Evolutionary conservation across 1,140 invertebrate genomes (phyloP), one percentile per base, ranked within the genome.

Genomic region (Neuroterus valhalla): DNA sequence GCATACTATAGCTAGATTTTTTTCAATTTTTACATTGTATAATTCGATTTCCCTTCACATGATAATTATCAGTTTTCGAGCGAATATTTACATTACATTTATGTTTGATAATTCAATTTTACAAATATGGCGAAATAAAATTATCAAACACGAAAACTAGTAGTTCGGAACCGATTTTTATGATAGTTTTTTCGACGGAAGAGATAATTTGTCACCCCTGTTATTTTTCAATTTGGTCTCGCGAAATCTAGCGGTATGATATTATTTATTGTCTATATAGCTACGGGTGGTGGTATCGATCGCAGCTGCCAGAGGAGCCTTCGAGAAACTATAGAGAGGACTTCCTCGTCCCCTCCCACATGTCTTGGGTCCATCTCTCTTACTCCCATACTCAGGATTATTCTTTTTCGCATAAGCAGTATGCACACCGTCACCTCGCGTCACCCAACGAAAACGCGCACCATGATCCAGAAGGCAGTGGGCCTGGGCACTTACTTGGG

Each of bases 261-360:
- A 80, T 80, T 80, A 80, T 80, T 81, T 77, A 80, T 79, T 79
- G 77, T 80, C 78, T 46, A 69, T 46, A 69, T 79, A 80, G 74
- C 79, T 72, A 75, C 76, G 74, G 79, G 76, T 79, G 81, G 79
- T 79, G 81, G 79, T 79, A 80, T 78, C 68, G 79, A 76, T 72
- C 78, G 75, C 80, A 81, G 78, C 82, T 83, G 80, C 75, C 68
- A 76, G 79, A 38, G 31, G 31, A 38, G 31, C 31, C 5, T 38
- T 38, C 6, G 74, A 79, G 78, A 80, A 81, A 81, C 77, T 76
- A 72, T 72, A 73, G 55, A 43, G 70, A 46, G 78, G 71, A 66
- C 78, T 78, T 75, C 71, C 71, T 68, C 67, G 45, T 69, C 62
- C 74, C 74, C 78, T 73, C 75, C 68, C 48, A 46, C 66, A 48